A percentile compares a stretch with the other conserved stretches of the same genome.
phyloP scores from a whole-genome alignment of 2,113 vertebrate species.

The Phodopus roborovskii region DNA sequence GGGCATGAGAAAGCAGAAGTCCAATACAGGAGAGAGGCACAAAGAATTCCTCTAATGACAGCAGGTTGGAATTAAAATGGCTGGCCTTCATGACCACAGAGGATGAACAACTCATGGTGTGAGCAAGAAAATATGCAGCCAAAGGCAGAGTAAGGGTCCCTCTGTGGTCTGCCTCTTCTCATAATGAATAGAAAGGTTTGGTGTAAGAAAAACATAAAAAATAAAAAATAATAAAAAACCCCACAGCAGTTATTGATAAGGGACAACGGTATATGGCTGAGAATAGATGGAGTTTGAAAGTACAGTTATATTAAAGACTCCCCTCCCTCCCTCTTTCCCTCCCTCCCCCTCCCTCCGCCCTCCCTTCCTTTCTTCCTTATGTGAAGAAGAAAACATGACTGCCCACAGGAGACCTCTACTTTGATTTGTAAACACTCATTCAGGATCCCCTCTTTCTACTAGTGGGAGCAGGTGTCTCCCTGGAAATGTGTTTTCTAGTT shows the following conservation, averaged over 20 bases:
- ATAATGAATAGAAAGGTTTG: neutral
- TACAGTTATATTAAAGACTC: neutral
- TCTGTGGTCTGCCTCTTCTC: neutral
- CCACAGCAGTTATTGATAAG: neutral
- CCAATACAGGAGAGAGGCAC: neutral
- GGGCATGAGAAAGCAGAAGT: neutral
- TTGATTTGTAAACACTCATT: neutral
- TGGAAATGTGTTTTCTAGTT: neutral
- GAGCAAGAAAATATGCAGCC: neutral
- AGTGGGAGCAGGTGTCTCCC: neutral
- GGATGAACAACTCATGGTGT: neutral
- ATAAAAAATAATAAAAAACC: too few species aligned
- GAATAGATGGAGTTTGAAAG: conserved; percentile 1
- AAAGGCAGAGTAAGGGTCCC: neutral
- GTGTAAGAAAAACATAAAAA: neutral
- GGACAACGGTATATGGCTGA: neutral
- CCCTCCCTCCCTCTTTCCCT: neutral
- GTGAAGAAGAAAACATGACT: neutral
- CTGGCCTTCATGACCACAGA: neutral
- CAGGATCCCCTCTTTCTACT: neutral
- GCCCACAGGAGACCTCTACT: neutral
- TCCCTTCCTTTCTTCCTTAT: neutral
- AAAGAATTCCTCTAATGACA: neutral
- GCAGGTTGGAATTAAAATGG: neutral
- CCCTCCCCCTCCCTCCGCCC: neutral